Percentiles rank a stretch among this genome's conserved stretches.
Conservation (phyloP, 2,888 invertebrate genomes). For the Leuctra nigra region DNA sequence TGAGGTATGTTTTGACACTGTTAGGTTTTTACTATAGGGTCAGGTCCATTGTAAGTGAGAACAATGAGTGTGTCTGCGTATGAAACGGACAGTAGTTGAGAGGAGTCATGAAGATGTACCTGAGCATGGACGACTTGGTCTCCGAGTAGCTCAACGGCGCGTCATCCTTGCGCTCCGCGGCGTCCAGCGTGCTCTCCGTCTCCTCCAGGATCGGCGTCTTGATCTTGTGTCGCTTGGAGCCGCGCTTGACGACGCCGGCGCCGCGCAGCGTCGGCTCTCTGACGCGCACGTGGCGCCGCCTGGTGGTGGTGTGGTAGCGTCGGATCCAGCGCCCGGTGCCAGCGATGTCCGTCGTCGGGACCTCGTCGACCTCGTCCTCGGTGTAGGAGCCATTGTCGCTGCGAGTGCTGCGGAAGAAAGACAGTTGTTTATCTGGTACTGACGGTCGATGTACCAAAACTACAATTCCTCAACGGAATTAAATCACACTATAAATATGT, state of each 20-base stretch:
- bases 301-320: slow-evolving; percentile 1
- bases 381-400: slow-evolving; percentile 17
- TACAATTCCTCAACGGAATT: no score
- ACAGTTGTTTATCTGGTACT: no score
- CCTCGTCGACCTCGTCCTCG: slow-evolving; percentile 21
- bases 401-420: neutral
- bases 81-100: no score
- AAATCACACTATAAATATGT: no score
- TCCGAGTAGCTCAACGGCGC: slow-evolving; percentile 22
- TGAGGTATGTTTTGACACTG: no score
- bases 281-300: slow-evolving; percentile 6
- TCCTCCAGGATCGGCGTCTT: slow-evolving; percentile 36
- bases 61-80: no score
- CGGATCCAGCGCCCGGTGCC: slow-evolving; percentile 13
- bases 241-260: slow-evolving; percentile 8
- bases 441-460: no score
- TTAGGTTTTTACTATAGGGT: no score
- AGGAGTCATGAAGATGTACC: no score
- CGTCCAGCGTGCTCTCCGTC: slow-evolving; percentile 32
- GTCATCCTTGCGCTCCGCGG: slow-evolving; percentile 23
- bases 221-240: slow-evolving; percentile 31
- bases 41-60: no score
- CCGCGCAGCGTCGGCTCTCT: neutral
- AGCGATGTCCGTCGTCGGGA: neutral
- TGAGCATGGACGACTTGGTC: slow-evolving; percentile 28